Evolutionary conservation across 1,140 invertebrate species (phyloP), one percentile per base, ranked within the genome.

Genomic region (Bombus haemorrhoidalis): DNA sequence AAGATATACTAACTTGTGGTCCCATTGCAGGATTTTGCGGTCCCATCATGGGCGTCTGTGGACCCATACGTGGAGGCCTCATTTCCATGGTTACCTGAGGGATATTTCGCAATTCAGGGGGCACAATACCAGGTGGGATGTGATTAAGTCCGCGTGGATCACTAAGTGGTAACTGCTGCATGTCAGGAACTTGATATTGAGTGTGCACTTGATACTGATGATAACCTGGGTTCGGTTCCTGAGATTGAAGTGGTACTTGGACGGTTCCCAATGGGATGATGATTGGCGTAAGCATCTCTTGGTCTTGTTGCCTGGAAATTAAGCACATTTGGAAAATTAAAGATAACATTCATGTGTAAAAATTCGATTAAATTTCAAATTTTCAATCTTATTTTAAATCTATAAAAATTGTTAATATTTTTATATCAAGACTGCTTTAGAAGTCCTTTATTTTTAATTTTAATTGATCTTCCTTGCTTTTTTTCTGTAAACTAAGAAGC

Each of bases 241-340:
- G 93, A 4, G 91, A 89, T 13, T 95, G 94, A 32, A 95, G 85
- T 41, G 95, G 95, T 43, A 95, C 93, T 76, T 95, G 94, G 0
- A 95, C 91, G 13, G 94, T 93, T 77, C 94, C 95, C 75, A 95
- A 78, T 25, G 95, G 95, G 75, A 95, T 93, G 37, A 95, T 95
- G 41, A 95, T 94, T n/a, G 95, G 95, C 6, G 94, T 95, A 73
- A 94, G 90, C 90, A 94, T 92, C 47, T 94, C 94, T 74, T 93
- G 93, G 1, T 94, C 92, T 79, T 94, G 93, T 87, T 93, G 93
- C 47, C 94, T 95, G 34, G n/a, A 37, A 41, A 18, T 64, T 2
- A 25, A 80, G 28, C 12, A 81, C 12, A 39, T 22, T 43, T 32
- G 3, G 12, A n/a, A 34, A 32, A n/a, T 39, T 5, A 47, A 8